Base-by-base conservation (phyloP, 1,140 invertebrate species). In the Pogonognathellus flavescens region DNA sequence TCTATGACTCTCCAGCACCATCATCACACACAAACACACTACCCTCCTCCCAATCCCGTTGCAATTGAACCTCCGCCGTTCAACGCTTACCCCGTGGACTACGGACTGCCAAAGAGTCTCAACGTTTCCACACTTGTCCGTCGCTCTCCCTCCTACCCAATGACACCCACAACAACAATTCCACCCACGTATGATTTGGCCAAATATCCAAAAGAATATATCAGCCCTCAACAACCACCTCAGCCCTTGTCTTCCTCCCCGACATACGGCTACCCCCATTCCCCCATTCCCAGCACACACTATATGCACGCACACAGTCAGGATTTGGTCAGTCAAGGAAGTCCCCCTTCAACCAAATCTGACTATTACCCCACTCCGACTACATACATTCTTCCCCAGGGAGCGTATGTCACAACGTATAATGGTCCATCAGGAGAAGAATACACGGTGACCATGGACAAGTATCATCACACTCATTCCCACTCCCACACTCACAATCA, bases 51-150 rank as follows among this genome's bases (percentile, higher is more conserved):
- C 5, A 14, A 13, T 13, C n/a, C 72, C 20, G 82, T 72, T 53
- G 82, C 76, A 53, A 66, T 84, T 16, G 83, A 88, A 49, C 88
- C 80, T n/a, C 82, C 80, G n/a, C 76, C 76, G 25, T 66, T 80
- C 55, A 49, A 62, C 81, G 94, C 94, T 0, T 96, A 95, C 89
- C 94, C 95, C 0, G 91, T 95, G 18, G 95, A 96, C 88, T 96
- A 95, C 87, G 95, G 95, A 80, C 90, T 95, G 14, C 95, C 94
- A 0, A 95, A 95, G 89, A 91, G 94, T 49, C 59, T 91, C 83
- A 91, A 88, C 72, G 86, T 92, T 87, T 91, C 92, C 88, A 90
- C 91, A 0, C 85, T 91, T 89, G 92, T 84, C 52, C 89, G 80
- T 31, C 89, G 50, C 83, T 88, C 76, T 22, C 85, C 86, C 18